Base-by-base conservation (phyloP, 2,797 vertebrate species). In the Hapalemur alaotrensis region DNA sequence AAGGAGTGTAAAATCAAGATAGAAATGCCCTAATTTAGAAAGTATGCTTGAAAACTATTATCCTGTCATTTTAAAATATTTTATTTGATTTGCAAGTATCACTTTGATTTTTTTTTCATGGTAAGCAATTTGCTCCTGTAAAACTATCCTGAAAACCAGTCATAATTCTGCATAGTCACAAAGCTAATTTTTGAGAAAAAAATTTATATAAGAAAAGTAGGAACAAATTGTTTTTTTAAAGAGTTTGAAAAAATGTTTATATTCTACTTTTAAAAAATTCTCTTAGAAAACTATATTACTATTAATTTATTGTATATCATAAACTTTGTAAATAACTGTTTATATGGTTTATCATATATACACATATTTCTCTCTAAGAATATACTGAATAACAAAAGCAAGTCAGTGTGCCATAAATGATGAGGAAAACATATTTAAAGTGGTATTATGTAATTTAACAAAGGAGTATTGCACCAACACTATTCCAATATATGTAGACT, bases 1-100 rank as follows among this genome's bases (percentile, higher is more conserved):
- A 93, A 28, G 95, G 82, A 94, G 92, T 22, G 4, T 95, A 97
- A 95, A 84, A 97, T 92, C 92, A 89, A 93, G 93, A 96, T 91
- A 96, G 32, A 73, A 98, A 96, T 95, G 72, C 1, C 3, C 13
- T 65, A 57, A 94, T 96, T 95, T 93, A 41, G 70, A 94, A 96
- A 91, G 57, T 25, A 48, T 1, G 4, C 50, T 95, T 94, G 25
- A 43, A 95, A 88, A 97, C 43, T 91, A 35, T 73, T 88, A 13
- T 35, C 4, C 25, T 50, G 86, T 86, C 69, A 95, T 11, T 73
- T 59, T 59, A 80, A 85, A 81, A 75, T 25, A 23, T 69, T 30
- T 59, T 90, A 75, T 52, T 97, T 96, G 52, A 87, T 91, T 85
- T 46, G n/a, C 96, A 50, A n/a, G 12, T 28, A 76, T 54, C 81